Evolutionary conservation across 1,140 invertebrate species (phyloP).

Genomic region (Trialeurodes vaporariorum): DNA sequence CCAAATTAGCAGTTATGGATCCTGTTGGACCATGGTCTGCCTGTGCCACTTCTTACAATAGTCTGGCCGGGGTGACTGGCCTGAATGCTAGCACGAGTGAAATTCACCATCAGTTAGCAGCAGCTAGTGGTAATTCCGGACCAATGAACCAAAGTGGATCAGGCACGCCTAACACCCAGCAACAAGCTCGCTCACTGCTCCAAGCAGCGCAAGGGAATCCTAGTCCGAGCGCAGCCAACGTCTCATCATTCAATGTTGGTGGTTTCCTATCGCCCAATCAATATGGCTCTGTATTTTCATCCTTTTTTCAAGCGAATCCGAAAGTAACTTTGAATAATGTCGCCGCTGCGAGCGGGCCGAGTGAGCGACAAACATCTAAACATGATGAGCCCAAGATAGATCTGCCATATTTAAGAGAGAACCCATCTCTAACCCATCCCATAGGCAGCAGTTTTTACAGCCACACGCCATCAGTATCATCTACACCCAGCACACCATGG

Average conservation of each 20-base stretch:
- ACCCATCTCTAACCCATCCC: constrained; percentile 34
- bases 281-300: constrained; percentile 57
- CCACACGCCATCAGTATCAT: not conserved
- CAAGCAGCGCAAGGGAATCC: constrained; percentile 47
- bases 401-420: constrained; percentile 38
- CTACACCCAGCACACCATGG: constrained; percentile 35
- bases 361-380: constrained; percentile 28
- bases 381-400: constrained; percentile 43
- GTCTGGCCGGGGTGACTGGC: constrained; percentile 41
- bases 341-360: not conserved
- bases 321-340: constrained; percentile 38
- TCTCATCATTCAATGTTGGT: constrained; percentile 49
- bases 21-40: constrained; percentile 60
- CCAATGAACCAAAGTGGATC: constrained; percentile 33
- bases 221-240: constrained; percentile 27
- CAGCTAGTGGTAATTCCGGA: constrained; percentile 37
- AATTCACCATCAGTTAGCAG: constrained; percentile 47
- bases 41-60: constrained; percentile 53
- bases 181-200: constrained; percentile 45
- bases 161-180: constrained; percentile 35
- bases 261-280: constrained; percentile 53
- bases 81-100: constrained; percentile 41
- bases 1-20: constrained; percentile 42
- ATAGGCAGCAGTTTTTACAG: not conserved
- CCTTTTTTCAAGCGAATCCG: constrained; percentile 51